Evolutionary conservation across 2,797 vertebrate species (phyloP).

Genomic region (Trematomus bernacchii): DNA sequence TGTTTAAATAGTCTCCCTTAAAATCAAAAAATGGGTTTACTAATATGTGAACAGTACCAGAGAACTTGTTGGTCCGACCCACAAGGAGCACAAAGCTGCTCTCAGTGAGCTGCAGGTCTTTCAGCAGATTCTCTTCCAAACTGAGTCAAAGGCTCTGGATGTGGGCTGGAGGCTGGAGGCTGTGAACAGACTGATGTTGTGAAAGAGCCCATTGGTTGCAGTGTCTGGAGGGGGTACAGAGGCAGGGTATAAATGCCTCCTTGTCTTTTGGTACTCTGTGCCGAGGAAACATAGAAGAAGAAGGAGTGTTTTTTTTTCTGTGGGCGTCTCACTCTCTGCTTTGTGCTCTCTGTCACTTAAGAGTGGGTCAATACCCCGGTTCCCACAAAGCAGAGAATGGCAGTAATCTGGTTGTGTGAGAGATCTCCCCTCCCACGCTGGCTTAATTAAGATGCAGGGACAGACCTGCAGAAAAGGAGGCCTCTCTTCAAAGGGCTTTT

Average conservation of each 20-base stretch:
- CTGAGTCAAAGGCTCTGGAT: constrained; percentile 65
- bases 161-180: constrained; percentile 61
- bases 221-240: constrained; percentile 66
- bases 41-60: constrained; percentile 14
- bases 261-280: constrained; percentile 66
- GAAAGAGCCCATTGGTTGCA: constrained; percentile 68
- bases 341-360: constrained; percentile 74
- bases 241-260: constrained; percentile 72
- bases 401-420: constrained; percentile 69
- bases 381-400: constrained; percentile 81
- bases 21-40: constrained; percentile 9
- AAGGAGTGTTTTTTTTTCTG: constrained; percentile 64
- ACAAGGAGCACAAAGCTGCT: constrained; percentile 34
- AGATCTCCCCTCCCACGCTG: constrained; percentile 62
- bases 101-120: constrained; percentile 51
- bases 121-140: constrained; percentile 57
- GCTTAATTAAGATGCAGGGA: constrained; percentile 77
- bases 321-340: constrained; percentile 61
- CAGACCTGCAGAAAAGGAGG: constrained; percentile 38
- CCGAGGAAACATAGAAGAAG: constrained; percentile 55
- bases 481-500: constrained; percentile 27
- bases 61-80: constrained; percentile 28
- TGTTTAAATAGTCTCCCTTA: constrained; percentile 1
- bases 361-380: constrained; percentile 77
- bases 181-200: constrained; percentile 68